Evolutionary conservation across 2,888 invertebrate species (phyloP), one percentile per base, ranked within the genome.

Genomic region (Parelbella ahira): DNA sequence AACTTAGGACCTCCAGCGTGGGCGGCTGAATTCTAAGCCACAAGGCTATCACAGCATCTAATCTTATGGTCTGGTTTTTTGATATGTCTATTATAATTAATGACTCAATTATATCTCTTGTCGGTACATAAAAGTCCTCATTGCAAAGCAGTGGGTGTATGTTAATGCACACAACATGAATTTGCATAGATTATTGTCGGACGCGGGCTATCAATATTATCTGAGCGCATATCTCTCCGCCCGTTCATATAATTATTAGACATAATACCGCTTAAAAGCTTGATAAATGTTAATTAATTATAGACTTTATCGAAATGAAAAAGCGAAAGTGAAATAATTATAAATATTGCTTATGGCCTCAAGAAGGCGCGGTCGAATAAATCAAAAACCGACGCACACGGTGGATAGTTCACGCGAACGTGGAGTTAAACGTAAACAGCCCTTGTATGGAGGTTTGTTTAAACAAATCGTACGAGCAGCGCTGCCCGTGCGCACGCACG

Each of bases 401-500:
- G 53, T 15, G 15, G 15, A 50, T 56, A 50, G 7, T 6, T 11
- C 12, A 49, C 54, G 52, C 50, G 42, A 52, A 51, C 57, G 55
- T 54, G 48, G 30, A 32, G 13, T 11, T 51, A 27, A 60, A 61
- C 62, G 60, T 66, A 68, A 68, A 65, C 66, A 72, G 63, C 68
- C 68, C 67, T 64, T 66, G 58, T 58, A 58, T 55, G 62, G 66
- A 60, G 30, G 53, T 63, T 64, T 68, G 65, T n/a, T n/a, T n/a
- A n/a, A n/a, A 60, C 69, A 66, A 69, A 68, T 69, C 63, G 56
- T 70, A 68, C 71, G 72, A 75, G 60, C 50, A 52, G 61, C 60
- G 59, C 53, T 54, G 25, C 53, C 38, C 53, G 48, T 47, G 39
- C 25, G 24, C 48, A 52, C 15, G 34, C 42, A 38, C 39, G 29